Evolutionary conservation across 1,140 invertebrate genomes (phyloP), one percentile per base, ranked within the genome.

Genomic region (Nebria ingens): DNA sequence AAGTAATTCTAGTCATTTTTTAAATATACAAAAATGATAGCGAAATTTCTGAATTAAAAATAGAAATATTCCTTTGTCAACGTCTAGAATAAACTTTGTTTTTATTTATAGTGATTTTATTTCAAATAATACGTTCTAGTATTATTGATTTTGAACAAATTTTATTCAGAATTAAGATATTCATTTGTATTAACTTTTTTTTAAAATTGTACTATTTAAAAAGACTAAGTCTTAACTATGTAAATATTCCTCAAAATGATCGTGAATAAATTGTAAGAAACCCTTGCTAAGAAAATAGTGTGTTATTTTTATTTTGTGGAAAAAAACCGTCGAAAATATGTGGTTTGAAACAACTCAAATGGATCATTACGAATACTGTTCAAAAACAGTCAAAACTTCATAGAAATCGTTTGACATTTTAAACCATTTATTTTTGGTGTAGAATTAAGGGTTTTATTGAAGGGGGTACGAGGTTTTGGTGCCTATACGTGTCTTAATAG

Each of bases 381-480:
- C 4, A 6, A 6, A 13, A 29, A 6, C 13, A 29, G 13, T 29
- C n/a, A n/a, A n/a, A n/a, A n/a, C n/a, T n/a, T n/a, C n/a, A n/a
- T n/a, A n/a, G n/a, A n/a, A n/a, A n/a, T n/a, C n/a, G n/a, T n/a
- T n/a, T n/a, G n/a, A n/a, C n/a, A n/a, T n/a, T n/a, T n/a, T n/a
- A n/a, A n/a, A n/a, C n/a, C n/a, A n/a, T n/a, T n/a, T n/a, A n/a
- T n/a, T n/a, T n/a, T 4, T 29, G 4, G 4, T 29, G 13, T 29
- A 29, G 4, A 29, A 45, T 12, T 4, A 45, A 45, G 40, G 40
- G 40, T 45, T 45, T 11, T 45, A 4, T 45, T 6, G 6, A 45
- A 17, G 40, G 40, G 40, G 40, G 40, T 45, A 45, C 40, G 40
- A n/a, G 25, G 40, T 45, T 45, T 45, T 45, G 40, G 40, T 45